These are phyloP conservation scores for Drosophila sulfurigaster DNA, from an alignment of 1,140 invertebrate genomes.

Conservation along the genomic window DNA sequence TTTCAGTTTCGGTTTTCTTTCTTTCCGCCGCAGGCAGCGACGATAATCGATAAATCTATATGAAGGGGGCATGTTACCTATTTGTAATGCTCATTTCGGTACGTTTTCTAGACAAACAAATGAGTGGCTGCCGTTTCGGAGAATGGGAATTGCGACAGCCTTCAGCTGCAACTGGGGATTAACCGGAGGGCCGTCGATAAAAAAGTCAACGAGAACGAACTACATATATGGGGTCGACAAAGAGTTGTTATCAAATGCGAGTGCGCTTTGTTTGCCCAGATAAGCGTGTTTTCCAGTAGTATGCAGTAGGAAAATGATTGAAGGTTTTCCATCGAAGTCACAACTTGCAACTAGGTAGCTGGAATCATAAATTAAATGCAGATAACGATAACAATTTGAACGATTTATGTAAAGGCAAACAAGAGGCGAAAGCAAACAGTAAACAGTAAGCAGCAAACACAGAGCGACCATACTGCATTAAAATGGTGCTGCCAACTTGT, in stretches of 20 bases:
- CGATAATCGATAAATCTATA: conserved; percentile 75
- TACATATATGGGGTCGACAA: conserved; percentile 8
- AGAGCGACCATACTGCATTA: neutral
- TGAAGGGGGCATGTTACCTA: conserved; percentile 23
- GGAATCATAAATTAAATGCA: conserved; percentile 38
- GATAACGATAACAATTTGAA: conserved; percentile 73
- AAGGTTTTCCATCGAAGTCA: conserved; percentile 64
- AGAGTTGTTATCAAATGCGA: conserved; percentile 67
- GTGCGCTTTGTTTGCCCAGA: conserved; percentile 55
- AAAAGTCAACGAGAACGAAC: conserved; percentile 32
- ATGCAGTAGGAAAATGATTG: conserved; percentile 68
- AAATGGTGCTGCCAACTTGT: conserved; percentile 30
- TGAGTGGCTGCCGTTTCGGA: conserved; percentile 15
- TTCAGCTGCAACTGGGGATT: conserved; percentile 54
- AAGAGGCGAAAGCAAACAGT: conserved; percentile 38
- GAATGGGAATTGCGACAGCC: conserved; percentile 56
- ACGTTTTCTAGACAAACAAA: conserved; percentile 51
- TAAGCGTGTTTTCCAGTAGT: conserved; percentile 68
- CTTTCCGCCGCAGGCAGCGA: conserved; percentile 52
- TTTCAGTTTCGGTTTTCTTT: conserved; percentile 25
- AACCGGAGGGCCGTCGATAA: conserved; percentile 36
- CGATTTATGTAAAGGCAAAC: conserved; percentile 67
- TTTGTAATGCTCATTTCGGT: conserved; percentile 61
- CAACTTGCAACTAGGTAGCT: conserved; percentile 34
- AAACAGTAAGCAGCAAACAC: no score